These are phyloP conservation scores for Popillia japonica DNA, from an alignment of 1,140 invertebrate genomes.

Conservation along the genomic window DNA sequence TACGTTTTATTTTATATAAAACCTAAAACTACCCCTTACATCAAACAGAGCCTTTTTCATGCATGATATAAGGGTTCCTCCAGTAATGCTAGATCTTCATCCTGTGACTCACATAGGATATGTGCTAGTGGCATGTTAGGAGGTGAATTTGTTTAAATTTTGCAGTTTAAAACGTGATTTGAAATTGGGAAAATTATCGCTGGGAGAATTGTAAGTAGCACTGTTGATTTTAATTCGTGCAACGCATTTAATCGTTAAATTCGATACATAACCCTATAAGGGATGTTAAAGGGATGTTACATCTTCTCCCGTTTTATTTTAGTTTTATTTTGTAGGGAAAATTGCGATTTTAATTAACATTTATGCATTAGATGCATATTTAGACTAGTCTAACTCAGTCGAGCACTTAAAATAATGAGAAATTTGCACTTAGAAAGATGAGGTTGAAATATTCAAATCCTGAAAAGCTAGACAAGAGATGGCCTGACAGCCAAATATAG, in stretches of 20 bases:
- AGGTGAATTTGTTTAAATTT: not conserved
- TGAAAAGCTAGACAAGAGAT: no score
- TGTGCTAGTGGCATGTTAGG: not conserved
- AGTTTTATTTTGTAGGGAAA: no score
- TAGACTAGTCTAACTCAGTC: no score
- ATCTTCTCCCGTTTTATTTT: no score
- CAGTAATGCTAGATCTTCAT: no score
- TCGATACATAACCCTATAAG: not conserved
- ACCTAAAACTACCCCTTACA: not conserved
- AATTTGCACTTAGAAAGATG: no score
- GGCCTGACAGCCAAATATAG: no score
- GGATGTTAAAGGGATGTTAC: no score
- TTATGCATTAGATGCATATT: no score
- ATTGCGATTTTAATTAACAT: no score
- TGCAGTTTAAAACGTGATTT: not conserved
- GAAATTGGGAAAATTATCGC: not conserved
- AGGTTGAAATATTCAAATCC: no score
- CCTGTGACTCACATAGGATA: not conserved
- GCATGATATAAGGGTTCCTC: not conserved
- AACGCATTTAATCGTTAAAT: not conserved
- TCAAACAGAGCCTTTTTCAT: not conserved
- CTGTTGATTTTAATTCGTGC: not conserved
- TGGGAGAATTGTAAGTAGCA: not conserved
- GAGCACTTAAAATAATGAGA: no score
- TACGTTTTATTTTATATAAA: not conserved